phyloP scores from a whole-genome alignment of 2,797 vertebrate species.

The Takifugu rubripes region DNA sequence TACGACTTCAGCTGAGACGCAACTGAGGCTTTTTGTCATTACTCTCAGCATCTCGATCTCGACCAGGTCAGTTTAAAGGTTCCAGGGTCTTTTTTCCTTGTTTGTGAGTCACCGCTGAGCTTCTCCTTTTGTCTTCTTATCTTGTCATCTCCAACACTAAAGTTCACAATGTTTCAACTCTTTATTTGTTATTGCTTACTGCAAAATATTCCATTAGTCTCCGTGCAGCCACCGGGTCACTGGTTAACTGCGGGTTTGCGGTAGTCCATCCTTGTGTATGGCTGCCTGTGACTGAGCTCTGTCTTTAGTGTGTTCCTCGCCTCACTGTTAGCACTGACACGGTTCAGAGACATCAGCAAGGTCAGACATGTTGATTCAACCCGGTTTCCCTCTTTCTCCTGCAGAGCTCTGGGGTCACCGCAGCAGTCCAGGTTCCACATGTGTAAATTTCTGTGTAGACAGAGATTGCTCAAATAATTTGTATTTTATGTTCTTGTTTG shows the following conservation, averaged over 20 bases:
- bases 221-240: constrained; percentile 12
- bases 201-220: constrained; percentile 12
- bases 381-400: background rate
- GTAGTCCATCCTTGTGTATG: constrained; percentile 42
- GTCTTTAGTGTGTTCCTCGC: constrained; percentile 11
- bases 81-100: constrained; percentile 3
- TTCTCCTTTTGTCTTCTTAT: constrained; percentile 35
- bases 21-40: constrained; percentile 31
- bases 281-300: constrained; percentile 36
- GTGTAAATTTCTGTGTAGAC: background rate
- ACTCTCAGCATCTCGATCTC: background rate
- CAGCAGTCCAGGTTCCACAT: constrained; percentile 1
- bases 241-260: constrained; percentile 32
- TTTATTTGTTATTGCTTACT: constrained; percentile 7
- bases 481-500: too few species aligned
- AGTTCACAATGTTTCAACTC: constrained; percentile 21
- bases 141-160: constrained; percentile 26
- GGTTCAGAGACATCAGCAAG: constrained; percentile 1
- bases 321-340: constrained; percentile 18
- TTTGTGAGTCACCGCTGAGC: constrained; percentile 45
- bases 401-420: background rate
- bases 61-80: constrained; percentile 42
- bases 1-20: constrained; percentile 37
- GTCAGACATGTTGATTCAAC: constrained; percentile 7
- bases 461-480: too few species aligned